These are phyloP conservation scores for Coenonympha arcania DNA, from an alignment of 2,888 invertebrate species.

Conservation along the genomic window DNA sequence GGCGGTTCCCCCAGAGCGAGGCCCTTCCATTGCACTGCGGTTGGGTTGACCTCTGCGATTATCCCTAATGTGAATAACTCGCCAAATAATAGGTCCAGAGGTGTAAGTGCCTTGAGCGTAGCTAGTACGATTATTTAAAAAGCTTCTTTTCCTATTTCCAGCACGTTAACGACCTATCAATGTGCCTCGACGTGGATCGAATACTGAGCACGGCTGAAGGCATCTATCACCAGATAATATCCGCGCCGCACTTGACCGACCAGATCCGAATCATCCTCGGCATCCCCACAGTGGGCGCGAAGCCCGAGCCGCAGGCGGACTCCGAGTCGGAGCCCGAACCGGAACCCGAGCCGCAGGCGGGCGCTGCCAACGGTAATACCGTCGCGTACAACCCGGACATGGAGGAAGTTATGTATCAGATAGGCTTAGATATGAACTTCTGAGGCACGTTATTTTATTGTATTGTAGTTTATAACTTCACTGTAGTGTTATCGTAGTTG, in stretches of 20 bases:
- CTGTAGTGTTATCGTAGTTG: constrained; percentile 5
- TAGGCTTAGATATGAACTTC: constrained; percentile 72
- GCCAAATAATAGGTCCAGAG: no score
- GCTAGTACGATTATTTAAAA: neutral
- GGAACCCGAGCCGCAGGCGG: constrained; percentile 24
- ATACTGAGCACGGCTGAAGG: constrained; percentile 91
- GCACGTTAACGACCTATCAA: constrained; percentile 96
- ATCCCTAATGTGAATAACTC: no score
- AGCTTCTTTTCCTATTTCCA: constrained; percentile 52
- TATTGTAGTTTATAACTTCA: constrained; percentile 1
- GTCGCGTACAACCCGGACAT: constrained; percentile 44
- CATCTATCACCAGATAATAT: constrained; percentile 89
- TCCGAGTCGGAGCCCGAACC: constrained; percentile 26
- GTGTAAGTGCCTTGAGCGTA: neutral
- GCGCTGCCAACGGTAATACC: constrained; percentile 38
- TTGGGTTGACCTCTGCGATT: no score
- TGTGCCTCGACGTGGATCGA: constrained; percentile 86
- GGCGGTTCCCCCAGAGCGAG: no score
- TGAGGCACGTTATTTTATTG: constrained; percentile 48
- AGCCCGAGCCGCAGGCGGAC: constrained; percentile 38
- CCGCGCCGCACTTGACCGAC: constrained; percentile 80
- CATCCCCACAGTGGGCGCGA: constrained; percentile 44
- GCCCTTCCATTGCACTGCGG: no score
- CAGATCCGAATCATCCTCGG: constrained; percentile 82
- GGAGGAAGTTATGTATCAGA: constrained; percentile 75